Percentiles rank a stretch among this genome's conserved stretches.
Conservation (phyloP, 2,888 invertebrate species). For the Acrocera orbiculus region DNA sequence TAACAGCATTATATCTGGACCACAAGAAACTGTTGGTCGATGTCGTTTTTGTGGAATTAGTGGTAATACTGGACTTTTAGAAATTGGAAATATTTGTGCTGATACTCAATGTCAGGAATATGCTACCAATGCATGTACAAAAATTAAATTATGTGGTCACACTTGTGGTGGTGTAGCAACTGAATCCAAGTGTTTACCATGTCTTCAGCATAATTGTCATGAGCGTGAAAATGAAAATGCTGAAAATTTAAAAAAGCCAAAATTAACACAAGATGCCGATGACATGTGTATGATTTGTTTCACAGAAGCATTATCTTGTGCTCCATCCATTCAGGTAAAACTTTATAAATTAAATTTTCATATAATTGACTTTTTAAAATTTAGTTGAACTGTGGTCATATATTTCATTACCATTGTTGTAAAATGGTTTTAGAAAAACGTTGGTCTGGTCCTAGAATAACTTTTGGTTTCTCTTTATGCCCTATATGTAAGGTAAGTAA, state of each 20-base stretch:
- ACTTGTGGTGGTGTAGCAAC: conserved; percentile 83
- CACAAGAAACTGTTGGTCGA: conserved; percentile 42
- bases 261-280: conserved; percentile 85
- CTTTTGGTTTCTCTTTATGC: conserved; percentile 88
- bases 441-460: conserved; percentile 92
- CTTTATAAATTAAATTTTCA: background rate
- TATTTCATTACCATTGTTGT: conserved; percentile 88
- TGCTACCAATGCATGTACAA: conserved; percentile 52
- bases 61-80: conserved; percentile 64
- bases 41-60: conserved; percentile 86
- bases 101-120: conserved; percentile 81
- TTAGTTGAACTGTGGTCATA: conserved; percentile 82
- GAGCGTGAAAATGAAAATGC: conserved; percentile 25
- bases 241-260: conserved; percentile 25
- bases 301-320: conserved; percentile 87
- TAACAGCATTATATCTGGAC: conserved; percentile 31
- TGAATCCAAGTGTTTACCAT: conserved; percentile 73
- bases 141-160: conserved; percentile 74
- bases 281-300: conserved; percentile 99
- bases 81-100: conserved; percentile 84
- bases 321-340: conserved; percentile 73
- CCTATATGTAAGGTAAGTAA: conserved; percentile 83
- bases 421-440: conserved; percentile 64
- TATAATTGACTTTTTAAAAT: conserved; percentile 13
- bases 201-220: conserved; percentile 69